Conservation (phyloP, 2,888 invertebrate species). For the Nycteola revayana region DNA sequence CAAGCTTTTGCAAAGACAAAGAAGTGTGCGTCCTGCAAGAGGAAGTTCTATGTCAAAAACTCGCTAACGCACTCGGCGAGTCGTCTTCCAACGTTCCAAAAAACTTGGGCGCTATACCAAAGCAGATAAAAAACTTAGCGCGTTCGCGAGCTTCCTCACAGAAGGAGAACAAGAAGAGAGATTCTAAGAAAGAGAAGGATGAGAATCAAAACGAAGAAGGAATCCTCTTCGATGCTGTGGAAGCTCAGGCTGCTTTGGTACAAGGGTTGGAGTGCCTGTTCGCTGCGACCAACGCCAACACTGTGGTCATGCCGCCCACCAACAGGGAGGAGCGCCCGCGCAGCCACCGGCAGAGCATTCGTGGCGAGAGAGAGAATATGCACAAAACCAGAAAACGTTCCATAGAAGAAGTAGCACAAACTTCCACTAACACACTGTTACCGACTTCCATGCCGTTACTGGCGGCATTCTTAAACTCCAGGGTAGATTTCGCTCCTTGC, state of each 20-base stretch:
- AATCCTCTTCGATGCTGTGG: constrained; percentile 71
- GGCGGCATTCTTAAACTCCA: constrained; percentile 84
- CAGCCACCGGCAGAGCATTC: constrained; percentile 63
- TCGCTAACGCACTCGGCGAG: constrained; percentile 64
- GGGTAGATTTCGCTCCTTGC: constrained; percentile 79
- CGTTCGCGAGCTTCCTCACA: constrained; percentile 82
- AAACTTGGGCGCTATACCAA: constrained; percentile 87
- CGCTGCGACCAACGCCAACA: constrained; percentile 74
- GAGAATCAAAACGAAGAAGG: constrained; percentile 69
- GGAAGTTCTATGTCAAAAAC: constrained; percentile 55
- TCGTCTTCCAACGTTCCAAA: constrained; percentile 78
- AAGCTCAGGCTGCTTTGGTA: constrained; percentile 81
- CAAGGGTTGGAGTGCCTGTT: constrained; percentile 78
- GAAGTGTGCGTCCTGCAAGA: constrained; percentile 45
- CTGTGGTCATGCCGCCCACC: constrained; percentile 72
- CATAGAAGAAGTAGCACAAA: constrained; percentile 84
- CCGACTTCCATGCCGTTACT: constrained; percentile 83
- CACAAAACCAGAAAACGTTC: constrained; percentile 76
- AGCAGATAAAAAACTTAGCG: constrained; percentile 83
- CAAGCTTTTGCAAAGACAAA: constrained; percentile 46
- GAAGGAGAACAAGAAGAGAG: constrained; percentile 79
- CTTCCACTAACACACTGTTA: constrained; percentile 84
- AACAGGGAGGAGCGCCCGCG: constrained; percentile 65
- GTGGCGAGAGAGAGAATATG: constrained; percentile 68
- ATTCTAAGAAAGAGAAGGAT: constrained; percentile 71